A percentile compares a stretch with the other conserved stretches of the same genome.
Conservation (phyloP, 2,888 invertebrate genomes). For the Prenolepis imparis region DNA sequence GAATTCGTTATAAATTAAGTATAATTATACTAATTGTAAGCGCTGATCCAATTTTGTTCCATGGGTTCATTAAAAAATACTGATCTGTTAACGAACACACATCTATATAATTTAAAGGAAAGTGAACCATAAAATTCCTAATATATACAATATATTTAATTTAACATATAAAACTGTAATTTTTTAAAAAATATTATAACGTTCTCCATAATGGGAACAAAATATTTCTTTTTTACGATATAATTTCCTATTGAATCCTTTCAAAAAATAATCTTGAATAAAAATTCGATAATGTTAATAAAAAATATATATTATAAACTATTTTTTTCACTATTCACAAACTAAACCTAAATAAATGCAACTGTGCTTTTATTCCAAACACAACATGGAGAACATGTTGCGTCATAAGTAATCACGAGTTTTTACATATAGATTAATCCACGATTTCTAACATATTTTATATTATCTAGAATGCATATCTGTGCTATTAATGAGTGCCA, state of each 20-base stretch:
- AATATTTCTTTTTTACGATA: not conserved
- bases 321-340: conserved; percentile 3
- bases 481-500: not conserved
- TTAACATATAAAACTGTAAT: not conserved
- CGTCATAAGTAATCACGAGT: not conserved
- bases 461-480: conserved; percentile 7
- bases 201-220: too few relatives aligned
- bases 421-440: not conserved
- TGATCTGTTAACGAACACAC: not conserved
- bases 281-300: conserved; percentile 7
- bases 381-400: not conserved
- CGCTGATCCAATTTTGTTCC: not conserved
- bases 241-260: not conserved
- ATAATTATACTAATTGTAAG: not conserved
- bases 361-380: not conserved
- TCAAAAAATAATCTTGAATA: not conserved
- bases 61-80: not conserved
- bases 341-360: not conserved
- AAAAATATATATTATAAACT: not conserved
- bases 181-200: not conserved
- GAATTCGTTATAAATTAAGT: not conserved
- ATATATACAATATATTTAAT: not conserved
- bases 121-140: not conserved
- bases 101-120: conserved; percentile 4
- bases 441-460: conserved; percentile 3